Percentiles rank a stretch among this genome's conserved stretches.
Conservation (phyloP, 2,797 vertebrate species). For the Arctocebus calabarensis region DNA sequence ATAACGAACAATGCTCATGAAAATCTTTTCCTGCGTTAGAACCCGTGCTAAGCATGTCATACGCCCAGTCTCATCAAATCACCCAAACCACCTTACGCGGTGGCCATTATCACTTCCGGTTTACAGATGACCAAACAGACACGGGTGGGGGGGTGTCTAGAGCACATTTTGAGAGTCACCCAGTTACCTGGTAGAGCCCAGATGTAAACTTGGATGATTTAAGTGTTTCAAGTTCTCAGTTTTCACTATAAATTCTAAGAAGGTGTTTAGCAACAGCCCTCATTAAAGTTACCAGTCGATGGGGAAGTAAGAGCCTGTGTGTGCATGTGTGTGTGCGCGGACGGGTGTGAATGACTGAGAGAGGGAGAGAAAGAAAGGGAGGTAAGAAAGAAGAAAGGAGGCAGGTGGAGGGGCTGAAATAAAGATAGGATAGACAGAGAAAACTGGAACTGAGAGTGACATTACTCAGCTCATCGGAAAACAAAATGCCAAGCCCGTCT, state of each 20-base stretch:
- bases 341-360: not conserved
- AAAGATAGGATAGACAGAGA: not conserved
- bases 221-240: not conserved
- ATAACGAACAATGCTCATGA: not conserved
- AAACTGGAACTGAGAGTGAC: constrained; percentile 54
- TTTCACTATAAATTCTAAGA: constrained; percentile 58
- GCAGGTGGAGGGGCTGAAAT: not conserved
- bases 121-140: not conserved
- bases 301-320: not conserved
- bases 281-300: constrained; percentile 52
- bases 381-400: not conserved
- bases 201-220: not conserved
- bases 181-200: not conserved
- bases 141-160: not conserved
- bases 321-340: not conserved
- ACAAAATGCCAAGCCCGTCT: constrained; percentile 44
- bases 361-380: too few species aligned
- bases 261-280: constrained; percentile 53
- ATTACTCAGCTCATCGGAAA: constrained; percentile 66
- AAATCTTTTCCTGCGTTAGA: not conserved
- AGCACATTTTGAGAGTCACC: not conserved
- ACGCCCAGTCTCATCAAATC: not conserved
- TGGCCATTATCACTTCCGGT: not conserved
- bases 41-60: not conserved
- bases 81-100: not conserved